Percentiles rank a stretch among this genome's conserved stretches.
Evolutionary conservation across 1,140 invertebrate species (phyloP).

Genomic region (Panagrolaimus sp.): DNA sequence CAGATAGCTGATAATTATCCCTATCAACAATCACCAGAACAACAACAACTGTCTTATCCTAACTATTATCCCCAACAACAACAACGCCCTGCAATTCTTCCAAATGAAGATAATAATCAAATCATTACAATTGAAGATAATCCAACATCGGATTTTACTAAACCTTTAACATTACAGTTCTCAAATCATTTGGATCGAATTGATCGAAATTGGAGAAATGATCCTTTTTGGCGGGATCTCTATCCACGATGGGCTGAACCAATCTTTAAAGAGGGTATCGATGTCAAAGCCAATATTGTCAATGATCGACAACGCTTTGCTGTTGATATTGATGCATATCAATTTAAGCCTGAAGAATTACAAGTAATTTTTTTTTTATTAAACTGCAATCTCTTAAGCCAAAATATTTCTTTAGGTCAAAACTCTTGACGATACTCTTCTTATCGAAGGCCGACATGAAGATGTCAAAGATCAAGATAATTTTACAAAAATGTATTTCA

Average conservation of each 20-base stretch:
- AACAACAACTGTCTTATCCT: too few species aligned
- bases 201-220: constrained; percentile 55
- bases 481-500: constrained; percentile 59
- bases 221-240: constrained; percentile 57
- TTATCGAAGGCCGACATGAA: constrained; percentile 57
- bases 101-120: too few species aligned
- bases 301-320: constrained; percentile 52
- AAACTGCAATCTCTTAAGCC: too few species aligned
- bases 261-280: constrained; percentile 58
- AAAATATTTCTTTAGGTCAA: constrained; percentile 30
- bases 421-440: constrained; percentile 56
- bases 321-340: constrained; percentile 56
- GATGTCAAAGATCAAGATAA: constrained; percentile 56
- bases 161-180: constrained; percentile 45
- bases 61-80: too few species aligned
- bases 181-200: constrained; percentile 54
- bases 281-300: constrained; percentile 50
- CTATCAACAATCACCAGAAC: too few species aligned
- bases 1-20: too few species aligned
- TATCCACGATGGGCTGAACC: constrained; percentile 57
- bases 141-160: background rate
- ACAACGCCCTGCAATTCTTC: too few species aligned
- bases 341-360: constrained; percentile 57
- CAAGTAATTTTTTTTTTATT: constrained; percentile 27
- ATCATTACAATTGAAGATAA: too few species aligned